phyloP scores from a whole-genome alignment of 2,113 vertebrate species.

The Varanus komodoensis region DNA sequence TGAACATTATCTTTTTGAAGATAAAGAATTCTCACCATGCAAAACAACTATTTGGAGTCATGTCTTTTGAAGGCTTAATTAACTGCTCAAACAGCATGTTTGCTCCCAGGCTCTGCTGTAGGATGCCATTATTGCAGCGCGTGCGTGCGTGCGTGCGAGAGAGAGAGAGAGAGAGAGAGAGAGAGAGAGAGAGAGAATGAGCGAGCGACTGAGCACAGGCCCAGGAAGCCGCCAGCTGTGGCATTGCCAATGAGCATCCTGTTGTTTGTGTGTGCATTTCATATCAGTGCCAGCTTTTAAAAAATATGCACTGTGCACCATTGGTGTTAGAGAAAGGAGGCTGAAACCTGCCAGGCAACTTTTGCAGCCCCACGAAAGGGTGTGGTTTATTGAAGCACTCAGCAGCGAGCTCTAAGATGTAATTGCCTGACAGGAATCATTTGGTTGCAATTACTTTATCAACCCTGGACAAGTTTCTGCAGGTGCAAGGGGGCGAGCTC shows the following conservation, averaged over 20 bases:
- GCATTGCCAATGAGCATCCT: conserved; percentile 3
- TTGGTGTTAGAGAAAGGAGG: background rate
- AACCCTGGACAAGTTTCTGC: conserved; percentile 15
- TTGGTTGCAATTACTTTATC: conserved; percentile 29
- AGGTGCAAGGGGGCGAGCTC: background rate
- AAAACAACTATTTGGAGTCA: conserved; percentile 15
- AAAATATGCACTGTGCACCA: background rate
- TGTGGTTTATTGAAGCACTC: conserved; percentile 17
- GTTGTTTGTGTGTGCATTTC: background rate
- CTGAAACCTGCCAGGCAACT: conserved; percentile 11
- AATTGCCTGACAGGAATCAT: conserved; percentile 13
- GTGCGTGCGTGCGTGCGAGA: background rate
- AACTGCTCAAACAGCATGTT: conserved; percentile 12
- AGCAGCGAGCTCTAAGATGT: background rate
- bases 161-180: too few relatives aligned
- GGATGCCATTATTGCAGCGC: conserved; percentile 13
- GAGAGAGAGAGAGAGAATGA: too few relatives aligned
- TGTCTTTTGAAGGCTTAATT: conserved; percentile 32
- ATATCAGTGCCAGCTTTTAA: background rate
- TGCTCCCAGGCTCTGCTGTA: background rate
- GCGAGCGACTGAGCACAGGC: background rate
- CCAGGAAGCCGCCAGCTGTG: conserved; percentile 18
- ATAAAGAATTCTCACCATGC: conserved; percentile 1
- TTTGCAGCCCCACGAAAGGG: background rate
- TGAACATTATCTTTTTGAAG: background rate